Conservation (phyloP, 2,113 vertebrate species). For the Neodon shergylaensis region DNA sequence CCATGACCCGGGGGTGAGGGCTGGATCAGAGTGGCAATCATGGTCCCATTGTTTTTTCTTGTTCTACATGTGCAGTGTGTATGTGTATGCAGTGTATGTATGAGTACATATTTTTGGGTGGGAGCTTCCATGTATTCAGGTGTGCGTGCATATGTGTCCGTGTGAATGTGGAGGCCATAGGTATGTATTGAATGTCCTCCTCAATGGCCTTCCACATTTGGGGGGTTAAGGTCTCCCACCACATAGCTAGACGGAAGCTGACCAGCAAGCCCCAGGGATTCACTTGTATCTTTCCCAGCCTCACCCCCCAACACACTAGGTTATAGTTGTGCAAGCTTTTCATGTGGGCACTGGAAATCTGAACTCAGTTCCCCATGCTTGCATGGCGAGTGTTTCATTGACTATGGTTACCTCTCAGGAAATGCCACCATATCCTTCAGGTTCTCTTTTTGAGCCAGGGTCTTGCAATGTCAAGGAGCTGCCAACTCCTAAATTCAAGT, state of each 20-base stretch:
- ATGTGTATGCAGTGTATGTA: background rate
- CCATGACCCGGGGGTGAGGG: no score
- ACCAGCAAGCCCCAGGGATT: background rate
- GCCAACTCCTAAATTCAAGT: background rate
- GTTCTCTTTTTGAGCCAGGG: background rate
- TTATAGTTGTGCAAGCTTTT: background rate
- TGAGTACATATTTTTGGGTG: background rate
- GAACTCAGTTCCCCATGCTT: background rate
- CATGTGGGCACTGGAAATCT: background rate
- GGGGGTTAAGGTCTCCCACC: background rate
- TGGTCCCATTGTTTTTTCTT: background rate
- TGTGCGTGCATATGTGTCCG: background rate
- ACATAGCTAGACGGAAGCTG: background rate
- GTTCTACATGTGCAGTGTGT: background rate
- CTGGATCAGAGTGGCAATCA: fast-evolving
- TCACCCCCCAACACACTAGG: background rate
- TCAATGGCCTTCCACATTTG: background rate
- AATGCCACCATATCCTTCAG: background rate
- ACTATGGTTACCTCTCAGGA: background rate
- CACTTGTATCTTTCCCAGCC: no score
- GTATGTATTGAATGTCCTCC: background rate
- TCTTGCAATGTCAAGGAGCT: background rate
- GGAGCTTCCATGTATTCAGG: background rate
- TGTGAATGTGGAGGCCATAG: background rate
- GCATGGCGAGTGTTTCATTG: background rate